Base-by-base conservation (phyloP, 1,140 invertebrate genomes). In the Dendroctonus valens region DNA sequence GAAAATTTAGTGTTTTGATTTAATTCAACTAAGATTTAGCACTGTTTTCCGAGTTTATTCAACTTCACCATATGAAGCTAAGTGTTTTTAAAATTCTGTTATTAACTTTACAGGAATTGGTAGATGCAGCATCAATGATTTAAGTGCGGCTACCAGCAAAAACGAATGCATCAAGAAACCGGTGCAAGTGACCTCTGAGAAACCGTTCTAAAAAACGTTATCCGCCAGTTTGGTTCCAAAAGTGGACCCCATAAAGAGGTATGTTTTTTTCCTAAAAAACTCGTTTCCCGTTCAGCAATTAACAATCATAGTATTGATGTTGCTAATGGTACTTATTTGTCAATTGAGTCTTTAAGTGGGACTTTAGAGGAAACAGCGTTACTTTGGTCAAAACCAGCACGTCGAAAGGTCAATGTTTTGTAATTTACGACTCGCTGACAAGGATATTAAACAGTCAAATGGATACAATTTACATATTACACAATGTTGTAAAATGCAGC, bases 191-290 rank as follows among this genome's bases (percentile, higher is more conserved):
- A 57, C 53, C 53, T 41, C 53, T 5, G 6, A 57, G 53, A 57
- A 57, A 57, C 53, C 37, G 53, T 57, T 57, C 41, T 57, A 11
- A 57, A 26, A 57, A 57, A 57, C 39, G 53, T 57, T 57, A 57
- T 57, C 7, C 12, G 51, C 37, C 51, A 3, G 26, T 52, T 12
- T 26, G 37, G 53, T 57, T 57, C 53, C 53, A 41, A 57, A 57
- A 57, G 53, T 7, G 53, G 50, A 5, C 53, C 50, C 50, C 50
- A 14, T 52, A 26, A 26, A 52, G 37, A 52, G 50, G 42, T 2
- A 2, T 4, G 46, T 48, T 48, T 48, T 48, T 48, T 48, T 48
- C 15, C 15, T 52, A 52, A 26, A 15, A 52, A 52, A 52, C 50
- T 52, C 50, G 50, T 52, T 52, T 15, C n/a, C 37, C 50, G 50